Base-by-base conservation (phyloP, 1,140 invertebrate species). In the Cotesia typhae region DNA sequence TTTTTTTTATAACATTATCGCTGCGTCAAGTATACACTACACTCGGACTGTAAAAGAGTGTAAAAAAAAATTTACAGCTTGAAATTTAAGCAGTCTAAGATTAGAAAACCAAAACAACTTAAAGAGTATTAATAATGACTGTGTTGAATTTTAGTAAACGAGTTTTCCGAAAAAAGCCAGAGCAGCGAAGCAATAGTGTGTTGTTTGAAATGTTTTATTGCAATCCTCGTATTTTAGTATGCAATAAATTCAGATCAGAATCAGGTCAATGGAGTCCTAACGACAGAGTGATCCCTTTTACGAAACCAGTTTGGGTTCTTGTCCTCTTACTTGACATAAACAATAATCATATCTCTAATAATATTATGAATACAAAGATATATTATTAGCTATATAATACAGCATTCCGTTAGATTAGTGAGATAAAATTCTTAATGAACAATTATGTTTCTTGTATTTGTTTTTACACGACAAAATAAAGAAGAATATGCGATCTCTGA, bases 181-280 rank as follows among this genome's bases (percentile, higher is more conserved):
- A 28, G 28, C 28, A 28, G 28, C 28, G 28, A 28, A 28, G 28
- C 28, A 47, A 47, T 47, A 9, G 6, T 9, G 10, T 47, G 10
- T 47, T 47, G 7, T 47, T 7, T 47, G 5, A 47, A 47, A 47
- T 36, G 41, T 41, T 38, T 57, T 35, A 14, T 63, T 60, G 57
- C 60, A 12, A 36, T 53, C 12, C 37, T 53, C 4, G 37, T 17
- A 36, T 41, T 20, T 61, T n/a, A 38, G 59, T 67, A 51, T 59
- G 67, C 37, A 75, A 72, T 72, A 70, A 75, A 75, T 70, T 55
- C 63, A 70, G 59, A 51, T 53, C 28, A 66, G 52, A 75, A 72
- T 70, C 70, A 64, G 74, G 74, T 72, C 74, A 75, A 65, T 35
- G 47, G 71, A 38, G 67, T 57, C 65, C 71, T 72, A 72, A 72